These are phyloP conservation scores for Deilephila elpenor DNA, from an alignment of 2,888 invertebrate genomes.

Conservation along the genomic window DNA sequence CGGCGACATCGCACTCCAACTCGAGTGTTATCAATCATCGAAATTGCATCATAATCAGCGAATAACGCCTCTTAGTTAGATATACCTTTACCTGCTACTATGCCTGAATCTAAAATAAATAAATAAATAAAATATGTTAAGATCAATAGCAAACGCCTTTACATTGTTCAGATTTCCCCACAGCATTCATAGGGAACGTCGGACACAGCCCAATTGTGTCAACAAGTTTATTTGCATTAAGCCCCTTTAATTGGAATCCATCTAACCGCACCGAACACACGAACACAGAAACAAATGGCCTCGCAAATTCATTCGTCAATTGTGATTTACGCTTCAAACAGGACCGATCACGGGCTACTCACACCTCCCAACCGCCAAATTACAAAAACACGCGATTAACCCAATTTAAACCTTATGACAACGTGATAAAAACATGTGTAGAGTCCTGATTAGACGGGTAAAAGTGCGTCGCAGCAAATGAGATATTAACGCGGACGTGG, in stretches of 20 bases:
- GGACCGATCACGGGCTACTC: slow-evolving; percentile 9
- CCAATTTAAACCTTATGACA: background rate
- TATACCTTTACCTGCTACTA: too few relatives aligned
- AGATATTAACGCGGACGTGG: background rate
- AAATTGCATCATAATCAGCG: too few relatives aligned
- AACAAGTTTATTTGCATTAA: slow-evolving; percentile 16
- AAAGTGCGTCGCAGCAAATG: background rate
- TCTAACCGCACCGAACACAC: slow-evolving; percentile 12
- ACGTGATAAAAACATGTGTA: background rate
- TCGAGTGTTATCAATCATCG: too few relatives aligned
- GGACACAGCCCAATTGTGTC: background rate
- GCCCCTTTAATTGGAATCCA: background rate
- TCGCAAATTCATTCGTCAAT: slow-evolving; percentile 41
- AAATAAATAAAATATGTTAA: too few relatives aligned
- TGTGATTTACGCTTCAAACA: slow-evolving; percentile 36
- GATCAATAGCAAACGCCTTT: background rate
- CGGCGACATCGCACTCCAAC: too few relatives aligned
- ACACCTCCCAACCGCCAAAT: background rate
- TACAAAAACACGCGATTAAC: background rate
- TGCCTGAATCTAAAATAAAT: too few relatives aligned
- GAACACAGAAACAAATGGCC: background rate
- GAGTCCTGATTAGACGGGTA: background rate
- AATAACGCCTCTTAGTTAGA: too few relatives aligned
- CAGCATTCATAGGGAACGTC: background rate
- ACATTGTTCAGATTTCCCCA: background rate